Conservation (phyloP, 1,140 invertebrate genomes). For the Danaus melanippus region DNA sequence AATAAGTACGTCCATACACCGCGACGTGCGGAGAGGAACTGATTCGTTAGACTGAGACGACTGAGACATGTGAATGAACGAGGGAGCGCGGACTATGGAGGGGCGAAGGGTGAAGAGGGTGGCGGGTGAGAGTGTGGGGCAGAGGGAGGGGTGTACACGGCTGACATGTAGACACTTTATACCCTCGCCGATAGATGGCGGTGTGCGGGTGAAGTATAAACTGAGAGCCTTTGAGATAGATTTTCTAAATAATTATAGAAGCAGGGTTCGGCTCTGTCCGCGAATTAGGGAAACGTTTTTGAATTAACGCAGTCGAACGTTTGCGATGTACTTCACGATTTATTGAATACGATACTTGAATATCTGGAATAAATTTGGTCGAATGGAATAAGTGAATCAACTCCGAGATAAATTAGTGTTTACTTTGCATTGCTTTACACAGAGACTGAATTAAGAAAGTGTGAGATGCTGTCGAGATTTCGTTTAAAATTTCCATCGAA, state of each 20-base stretch:
- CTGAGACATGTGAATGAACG: conserved; percentile 47
- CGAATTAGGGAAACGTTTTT: conserved; percentile 53
- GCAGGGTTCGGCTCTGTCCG: conserved; percentile 20
- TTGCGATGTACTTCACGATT: conserved; percentile 47
- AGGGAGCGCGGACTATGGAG: conserved; percentile 38
- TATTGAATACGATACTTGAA: conserved; percentile 36
- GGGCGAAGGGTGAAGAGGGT: conserved; percentile 33
- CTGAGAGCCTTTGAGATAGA: conserved; percentile 6
- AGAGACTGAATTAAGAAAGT: conserved; percentile 26
- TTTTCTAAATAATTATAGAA: conserved; percentile 37
- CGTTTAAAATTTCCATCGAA: conserved; percentile 31
- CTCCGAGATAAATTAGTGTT: conserved; percentile 58
- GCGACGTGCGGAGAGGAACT: conserved; percentile 48
- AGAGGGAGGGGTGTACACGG: conserved; percentile 14
- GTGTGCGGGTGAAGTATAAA: conserved; percentile 4
- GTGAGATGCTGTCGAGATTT: conserved; percentile 44
- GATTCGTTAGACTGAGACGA: conserved; percentile 24
- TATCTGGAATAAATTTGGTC: conserved; percentile 57
- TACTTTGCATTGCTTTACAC: conserved; percentile 44
- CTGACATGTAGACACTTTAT: neutral
- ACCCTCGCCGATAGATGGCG: conserved; percentile 45
- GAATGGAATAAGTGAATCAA: conserved; percentile 50
- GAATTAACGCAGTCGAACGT: conserved; percentile 52
- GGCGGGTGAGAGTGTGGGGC: conserved; percentile 19
- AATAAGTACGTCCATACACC: conserved; percentile 11